Conservation (phyloP, 1,140 invertebrate species). For the Ceratosolen solmsi region DNA sequence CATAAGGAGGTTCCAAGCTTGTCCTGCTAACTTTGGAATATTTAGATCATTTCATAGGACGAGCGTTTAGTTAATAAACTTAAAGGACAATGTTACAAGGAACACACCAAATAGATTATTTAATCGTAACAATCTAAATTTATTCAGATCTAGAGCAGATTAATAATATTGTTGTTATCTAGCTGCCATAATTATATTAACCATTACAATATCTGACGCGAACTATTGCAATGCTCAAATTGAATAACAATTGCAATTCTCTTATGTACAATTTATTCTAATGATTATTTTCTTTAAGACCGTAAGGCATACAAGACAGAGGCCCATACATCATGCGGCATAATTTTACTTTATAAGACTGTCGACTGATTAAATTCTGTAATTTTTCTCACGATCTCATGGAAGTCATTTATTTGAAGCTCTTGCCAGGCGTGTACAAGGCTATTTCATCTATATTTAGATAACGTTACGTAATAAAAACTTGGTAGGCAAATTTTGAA, state of each 20-base stretch:
- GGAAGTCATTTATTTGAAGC: background rate
- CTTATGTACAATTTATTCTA: background rate
- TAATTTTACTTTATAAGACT: background rate
- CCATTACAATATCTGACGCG: constrained; percentile 22
- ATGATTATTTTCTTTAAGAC: background rate
- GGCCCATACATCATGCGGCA: background rate
- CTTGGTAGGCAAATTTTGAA: background rate
- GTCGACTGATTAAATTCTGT: background rate
- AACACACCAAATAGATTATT: background rate
- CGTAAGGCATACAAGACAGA: background rate
- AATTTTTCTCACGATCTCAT: constrained; percentile 10
- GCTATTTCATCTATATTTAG: background rate
- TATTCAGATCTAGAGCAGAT: constrained; percentile 25
- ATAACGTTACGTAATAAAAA: background rate
- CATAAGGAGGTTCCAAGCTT: background rate
- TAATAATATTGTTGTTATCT: constrained; percentile 19
- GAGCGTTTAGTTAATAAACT: constrained; percentile 25
- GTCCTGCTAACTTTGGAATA: constrained; percentile 19
- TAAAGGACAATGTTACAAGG: constrained; percentile 5
- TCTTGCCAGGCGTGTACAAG: background rate
- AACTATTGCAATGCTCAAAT: constrained; percentile 6
- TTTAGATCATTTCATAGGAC: constrained; percentile 23
- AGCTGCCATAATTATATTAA: constrained; percentile 8
- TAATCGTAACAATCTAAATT: constrained; percentile 32
- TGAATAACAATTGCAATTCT: background rate